Evolutionary conservation across 1,140 invertebrate species (phyloP).

Genomic region (Druon quercuslanigerum): DNA sequence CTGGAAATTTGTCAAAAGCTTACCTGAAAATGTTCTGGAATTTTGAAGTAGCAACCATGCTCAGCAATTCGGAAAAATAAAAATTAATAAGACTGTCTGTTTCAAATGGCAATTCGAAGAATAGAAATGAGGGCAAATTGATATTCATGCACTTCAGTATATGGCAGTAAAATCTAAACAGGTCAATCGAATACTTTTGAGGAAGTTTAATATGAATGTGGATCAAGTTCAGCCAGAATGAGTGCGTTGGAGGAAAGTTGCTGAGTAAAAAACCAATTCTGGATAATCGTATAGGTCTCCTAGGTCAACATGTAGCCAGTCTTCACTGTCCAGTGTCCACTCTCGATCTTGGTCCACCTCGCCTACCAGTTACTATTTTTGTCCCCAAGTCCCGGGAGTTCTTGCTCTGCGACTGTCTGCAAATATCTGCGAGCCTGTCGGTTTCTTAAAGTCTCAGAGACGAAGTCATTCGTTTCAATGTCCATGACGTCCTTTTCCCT

Average conservation of each 20-base stretch:
- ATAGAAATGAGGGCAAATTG: no score
- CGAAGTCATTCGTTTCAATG: conserved; percentile 32
- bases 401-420: conserved; percentile 56
- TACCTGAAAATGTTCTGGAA: no score
- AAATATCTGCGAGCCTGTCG: conserved; percentile 65
- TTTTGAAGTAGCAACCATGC: no score
- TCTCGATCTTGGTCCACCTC: conserved; percentile 52
- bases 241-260: conserved; percentile 7
- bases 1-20: no score
- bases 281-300: conserved; percentile 6
- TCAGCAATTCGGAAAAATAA: no score
- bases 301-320: conserved; percentile 25
- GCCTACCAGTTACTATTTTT: conserved; percentile 68
- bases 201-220: background rate
- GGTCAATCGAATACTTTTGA: background rate
- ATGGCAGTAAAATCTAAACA: no score
- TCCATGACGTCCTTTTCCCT: background rate
- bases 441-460: conserved; percentile 39
- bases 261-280: background rate
- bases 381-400: conserved; percentile 64
- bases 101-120: no score
- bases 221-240: background rate
- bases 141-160: no score
- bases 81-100: no score
- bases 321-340: conserved; percentile 38